Evolutionary conservation across 1,140 invertebrate genomes (phyloP).

Genomic region (Drosophila littoralis): DNA sequence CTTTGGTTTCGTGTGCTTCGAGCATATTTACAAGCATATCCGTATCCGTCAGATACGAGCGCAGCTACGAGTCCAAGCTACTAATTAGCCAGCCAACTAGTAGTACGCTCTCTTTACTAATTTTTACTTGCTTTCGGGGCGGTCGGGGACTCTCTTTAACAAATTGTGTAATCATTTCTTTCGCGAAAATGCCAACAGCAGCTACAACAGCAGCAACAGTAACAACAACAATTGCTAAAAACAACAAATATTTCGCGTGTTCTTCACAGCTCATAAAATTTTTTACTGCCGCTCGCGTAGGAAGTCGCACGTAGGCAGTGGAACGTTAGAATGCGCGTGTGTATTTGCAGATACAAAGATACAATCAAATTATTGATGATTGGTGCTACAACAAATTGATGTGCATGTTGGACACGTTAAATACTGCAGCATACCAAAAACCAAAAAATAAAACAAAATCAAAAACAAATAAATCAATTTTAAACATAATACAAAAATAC

Average conservation of each 20-base stretch:
- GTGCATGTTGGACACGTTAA: constrained; percentile 57
- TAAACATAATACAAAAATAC: background rate
- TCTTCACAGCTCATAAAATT: constrained; percentile 57
- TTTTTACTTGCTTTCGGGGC: background rate
- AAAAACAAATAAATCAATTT: background rate
- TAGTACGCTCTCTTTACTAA: constrained; percentile 3
- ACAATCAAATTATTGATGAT: constrained; percentile 56
- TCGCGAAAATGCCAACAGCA: constrained; percentile 59
- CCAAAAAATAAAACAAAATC: background rate
- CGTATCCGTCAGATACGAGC: constrained; percentile 34
- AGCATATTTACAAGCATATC: constrained; percentile 58
- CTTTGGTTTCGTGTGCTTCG: constrained; percentile 39
- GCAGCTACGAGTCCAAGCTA: constrained; percentile 14
- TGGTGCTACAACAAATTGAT: constrained; percentile 57
- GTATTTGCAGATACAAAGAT: constrained; percentile 55
- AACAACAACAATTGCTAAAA: constrained; percentile 26
- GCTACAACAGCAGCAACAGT: too few relatives aligned
- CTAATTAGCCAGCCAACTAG: constrained; percentile 32
- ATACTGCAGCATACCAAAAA: constrained; percentile 51
- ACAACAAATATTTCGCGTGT: constrained; percentile 47
- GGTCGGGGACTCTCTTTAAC: constrained; percentile 14
- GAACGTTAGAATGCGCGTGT: constrained; percentile 62
- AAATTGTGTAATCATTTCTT: constrained; percentile 62
- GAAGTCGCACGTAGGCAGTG: constrained; percentile 42
- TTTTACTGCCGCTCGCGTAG: constrained; percentile 56